phyloP scores from a whole-genome alignment of 2,888 invertebrate genomes.

The Agrypnus murinus region DNA sequence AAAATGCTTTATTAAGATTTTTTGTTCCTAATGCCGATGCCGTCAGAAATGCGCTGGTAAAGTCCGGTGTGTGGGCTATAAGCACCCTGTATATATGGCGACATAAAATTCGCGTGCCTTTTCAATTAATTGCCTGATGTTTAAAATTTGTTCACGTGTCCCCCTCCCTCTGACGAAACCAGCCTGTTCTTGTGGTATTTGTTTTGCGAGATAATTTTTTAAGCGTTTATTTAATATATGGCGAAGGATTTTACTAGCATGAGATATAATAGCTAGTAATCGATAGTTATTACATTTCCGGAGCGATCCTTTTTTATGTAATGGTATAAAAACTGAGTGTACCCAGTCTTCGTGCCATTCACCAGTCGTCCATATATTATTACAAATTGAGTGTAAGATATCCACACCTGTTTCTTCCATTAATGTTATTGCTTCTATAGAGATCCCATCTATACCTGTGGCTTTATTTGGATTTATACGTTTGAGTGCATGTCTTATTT shows the following conservation, averaged over 20 bases:
- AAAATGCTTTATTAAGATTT: too few relatives aligned
- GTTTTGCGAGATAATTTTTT: background rate
- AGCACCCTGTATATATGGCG: too few relatives aligned
- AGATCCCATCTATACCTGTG: too few relatives aligned
- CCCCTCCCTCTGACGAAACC: slow-evolving; percentile 5
- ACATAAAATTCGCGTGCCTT: too few relatives aligned
- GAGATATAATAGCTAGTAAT: background rate
- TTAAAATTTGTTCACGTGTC: slow-evolving; percentile 2
- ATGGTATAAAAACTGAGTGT: background rate
- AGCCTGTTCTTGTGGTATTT: slow-evolving; percentile 7
- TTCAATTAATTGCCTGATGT: too few relatives aligned
- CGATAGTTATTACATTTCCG: slow-evolving; percentile 3
- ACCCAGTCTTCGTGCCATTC: slow-evolving; percentile 6
- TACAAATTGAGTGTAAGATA: too few relatives aligned
- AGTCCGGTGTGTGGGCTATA: too few relatives aligned
- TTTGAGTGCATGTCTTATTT: background rate
- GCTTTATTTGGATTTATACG: slow-evolving; percentile 3
- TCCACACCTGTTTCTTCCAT: too few relatives aligned
- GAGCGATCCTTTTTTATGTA: background rate
- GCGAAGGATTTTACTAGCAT: background rate
- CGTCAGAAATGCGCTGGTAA: too few relatives aligned
- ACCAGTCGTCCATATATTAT: slow-evolving; percentile 2
- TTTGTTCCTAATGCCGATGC: too few relatives aligned
- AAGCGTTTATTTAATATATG: background rate
- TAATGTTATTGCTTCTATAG: too few relatives aligned